Percentiles rank a stretch among this genome's conserved stretches.
Conservation (phyloP, 2,113 vertebrate species). For the Paralichthys olivaceus region DNA sequence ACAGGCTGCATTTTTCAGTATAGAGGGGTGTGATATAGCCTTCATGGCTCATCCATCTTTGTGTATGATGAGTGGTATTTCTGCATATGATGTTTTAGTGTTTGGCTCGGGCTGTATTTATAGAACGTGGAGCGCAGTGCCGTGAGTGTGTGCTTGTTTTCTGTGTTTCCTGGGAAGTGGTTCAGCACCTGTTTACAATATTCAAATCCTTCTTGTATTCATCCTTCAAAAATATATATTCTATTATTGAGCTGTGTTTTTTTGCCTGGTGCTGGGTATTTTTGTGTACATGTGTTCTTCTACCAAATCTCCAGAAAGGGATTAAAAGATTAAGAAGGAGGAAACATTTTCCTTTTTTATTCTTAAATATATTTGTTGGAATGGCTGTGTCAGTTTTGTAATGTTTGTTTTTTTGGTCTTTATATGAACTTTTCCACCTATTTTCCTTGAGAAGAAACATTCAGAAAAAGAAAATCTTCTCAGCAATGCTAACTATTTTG, state of each 20-base stretch:
- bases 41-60: constrained; percentile 3
- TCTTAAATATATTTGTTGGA: neutral
- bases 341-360: neutral
- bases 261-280: neutral
- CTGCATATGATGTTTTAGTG: constrained; percentile 18
- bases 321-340: neutral
- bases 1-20: neutral
- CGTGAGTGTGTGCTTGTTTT: neutral
- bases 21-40: neutral
- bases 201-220: constrained; percentile 32
- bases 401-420: neutral
- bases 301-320: constrained; percentile 11
- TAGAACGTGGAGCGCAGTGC: constrained; percentile 11
- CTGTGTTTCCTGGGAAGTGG: neutral
- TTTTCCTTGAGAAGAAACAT: neutral
- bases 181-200: constrained; percentile 40
- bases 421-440: neutral
- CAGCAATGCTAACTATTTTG: neutral
- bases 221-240: constrained; percentile 9
- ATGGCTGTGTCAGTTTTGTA: neutral
- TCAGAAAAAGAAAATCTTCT: too few relatives aligned
- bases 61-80: constrained; percentile 23
- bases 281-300: neutral
- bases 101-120: constrained; percentile 18
- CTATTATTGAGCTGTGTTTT: constrained; percentile 19